Evolutionary conservation across 2,888 invertebrate genomes (phyloP), one percentile per base, ranked within the genome.

Genomic region (Achlya flavicornis): DNA sequence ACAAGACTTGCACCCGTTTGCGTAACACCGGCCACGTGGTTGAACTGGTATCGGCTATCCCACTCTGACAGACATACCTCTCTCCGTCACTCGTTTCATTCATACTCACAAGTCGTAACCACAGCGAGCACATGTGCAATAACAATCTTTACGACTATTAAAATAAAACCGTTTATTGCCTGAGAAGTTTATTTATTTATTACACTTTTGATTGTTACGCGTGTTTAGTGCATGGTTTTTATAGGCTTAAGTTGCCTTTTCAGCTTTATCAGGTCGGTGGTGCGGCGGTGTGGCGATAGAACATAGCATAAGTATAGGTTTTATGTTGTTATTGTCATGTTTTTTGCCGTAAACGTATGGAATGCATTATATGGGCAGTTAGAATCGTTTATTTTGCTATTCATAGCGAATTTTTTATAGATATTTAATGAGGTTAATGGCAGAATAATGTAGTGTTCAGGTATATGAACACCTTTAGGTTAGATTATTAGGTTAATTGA

Each of bases 201-300:
- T 85, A 86, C 90, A 76, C 79, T 92, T 92, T 90, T 85, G 87
- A 89, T 85, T 87, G 88, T 86, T 81, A 81, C 76, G 80, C 79
- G 87, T 86, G 91, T 93, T 94, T 94, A 94, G 93, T 91, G 94
- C 93, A 92, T 91, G 92, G 91, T 91, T 93, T 94, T 94, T 94
- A 92, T 92, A 91, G 91, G 92, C 91, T 89, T 90, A 89, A 93
- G 89, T 90, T 92, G 93, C 92, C 93, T 93, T 94, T 94, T 93
- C 93, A 93, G 94, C 92, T 94, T 93, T 93, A 93, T 93, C 94
- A 93, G 93, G 93, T 91, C 89, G 90, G 86, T 84, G 85, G 92
- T 91, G 88, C 88, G 91, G 84, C 90, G 89, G 93, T 93, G 92
- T 87, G 93, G 90, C 90, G 91, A 88, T 92, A 87, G 92, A 90